Evolutionary conservation across 2,113 vertebrate species (phyloP).

Genomic region (Tachycineta bicolor): DNA sequence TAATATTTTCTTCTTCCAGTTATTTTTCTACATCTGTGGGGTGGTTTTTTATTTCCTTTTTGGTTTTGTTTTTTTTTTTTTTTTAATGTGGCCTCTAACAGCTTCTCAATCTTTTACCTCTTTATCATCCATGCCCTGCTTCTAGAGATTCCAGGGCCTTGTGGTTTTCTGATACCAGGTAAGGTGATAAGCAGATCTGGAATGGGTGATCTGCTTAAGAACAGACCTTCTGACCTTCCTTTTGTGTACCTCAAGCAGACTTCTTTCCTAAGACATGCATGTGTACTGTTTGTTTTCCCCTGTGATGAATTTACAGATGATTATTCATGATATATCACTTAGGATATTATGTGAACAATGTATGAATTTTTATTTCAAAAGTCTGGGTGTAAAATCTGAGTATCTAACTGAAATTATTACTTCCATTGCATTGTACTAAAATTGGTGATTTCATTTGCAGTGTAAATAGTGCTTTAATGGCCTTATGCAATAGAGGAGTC

Average conservation of each 20-base stretch:
- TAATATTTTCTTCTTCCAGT: background rate
- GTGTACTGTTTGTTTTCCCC: conserved; percentile 1
- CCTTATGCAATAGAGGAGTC: background rate
- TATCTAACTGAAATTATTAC: background rate
- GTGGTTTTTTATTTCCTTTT: background rate
- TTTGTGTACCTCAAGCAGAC: conserved; percentile 13
- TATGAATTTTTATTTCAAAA: background rate
- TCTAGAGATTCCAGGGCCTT: conserved; percentile 90
- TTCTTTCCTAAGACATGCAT: conserved; percentile 15
- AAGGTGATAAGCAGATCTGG: conserved; percentile 76
- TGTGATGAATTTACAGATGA: background rate
- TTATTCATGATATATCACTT: background rate
- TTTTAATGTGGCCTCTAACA: conserved; percentile 55
- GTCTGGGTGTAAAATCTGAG: background rate
- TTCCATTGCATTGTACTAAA: background rate
- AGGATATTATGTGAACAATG: background rate
- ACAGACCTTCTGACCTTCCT: conserved; percentile 60
- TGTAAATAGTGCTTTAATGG: background rate
- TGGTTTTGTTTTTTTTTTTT: background rate
- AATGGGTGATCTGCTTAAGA: conserved; percentile 24
- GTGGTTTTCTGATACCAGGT: conserved; percentile 93
- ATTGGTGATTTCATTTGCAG: background rate
- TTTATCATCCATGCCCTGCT: conserved; percentile 76
- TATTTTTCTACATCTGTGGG: background rate
- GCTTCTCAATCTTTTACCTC: conserved; percentile 68